Percentiles rank a stretch among this genome's conserved stretches.
phyloP scores from a whole-genome alignment of 2,888 invertebrate genomes.

The Diplolepis rosae region DNA sequence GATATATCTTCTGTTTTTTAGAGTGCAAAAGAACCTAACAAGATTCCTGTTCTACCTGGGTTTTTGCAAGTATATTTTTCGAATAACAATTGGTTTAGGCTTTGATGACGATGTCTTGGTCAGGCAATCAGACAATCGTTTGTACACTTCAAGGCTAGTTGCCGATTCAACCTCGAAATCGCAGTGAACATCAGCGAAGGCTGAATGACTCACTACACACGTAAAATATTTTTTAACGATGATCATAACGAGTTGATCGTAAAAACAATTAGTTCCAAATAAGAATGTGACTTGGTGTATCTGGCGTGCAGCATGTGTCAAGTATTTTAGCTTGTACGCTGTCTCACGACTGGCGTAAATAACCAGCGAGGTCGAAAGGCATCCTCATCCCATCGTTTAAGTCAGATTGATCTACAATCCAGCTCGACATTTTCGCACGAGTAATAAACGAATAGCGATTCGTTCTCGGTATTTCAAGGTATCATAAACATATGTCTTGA shows the following conservation, averaged over 20 bases:
- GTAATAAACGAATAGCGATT: constrained; percentile 21
- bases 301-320: background rate
- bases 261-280: constrained; percentile 29
- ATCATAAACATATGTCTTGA: constrained; percentile 23
- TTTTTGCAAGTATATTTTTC: too few species aligned
- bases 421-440: constrained; percentile 27
- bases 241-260: constrained; percentile 27
- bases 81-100: too few species aligned
- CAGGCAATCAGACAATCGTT: too few species aligned
- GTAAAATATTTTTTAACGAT: constrained; percentile 27
- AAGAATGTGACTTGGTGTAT: background rate
- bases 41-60: too few species aligned
- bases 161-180: constrained; percentile 7
- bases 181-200: too few species aligned
- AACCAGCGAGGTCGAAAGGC: constrained; percentile 27
- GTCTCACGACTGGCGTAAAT: constrained; percentile 17
- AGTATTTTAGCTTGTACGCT: background rate
- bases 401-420: constrained; percentile 29
- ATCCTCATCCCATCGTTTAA: constrained; percentile 21
- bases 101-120: too few species aligned
- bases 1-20: background rate
- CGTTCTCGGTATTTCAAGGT: background rate
- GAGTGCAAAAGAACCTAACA: background rate
- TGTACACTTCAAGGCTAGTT: background rate
- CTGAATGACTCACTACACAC: constrained; percentile 8